These are phyloP conservation scores for Adelognathus sp. DNA, from an alignment of 2,888 invertebrate species.

Conservation along the genomic window DNA sequence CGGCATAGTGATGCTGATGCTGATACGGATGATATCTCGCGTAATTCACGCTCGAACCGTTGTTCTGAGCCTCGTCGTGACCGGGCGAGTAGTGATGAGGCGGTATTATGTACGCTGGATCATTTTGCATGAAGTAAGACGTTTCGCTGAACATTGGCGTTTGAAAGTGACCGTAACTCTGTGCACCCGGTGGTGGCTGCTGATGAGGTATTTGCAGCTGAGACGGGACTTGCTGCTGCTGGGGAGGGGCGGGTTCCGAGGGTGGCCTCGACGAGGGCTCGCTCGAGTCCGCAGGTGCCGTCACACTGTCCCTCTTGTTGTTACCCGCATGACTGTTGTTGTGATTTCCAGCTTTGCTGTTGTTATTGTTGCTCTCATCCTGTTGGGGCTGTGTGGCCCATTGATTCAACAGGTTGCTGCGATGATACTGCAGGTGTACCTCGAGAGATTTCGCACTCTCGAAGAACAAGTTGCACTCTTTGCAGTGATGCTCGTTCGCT, in stretches of 20 bases:
- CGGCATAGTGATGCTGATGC: slow-evolving; percentile 82
- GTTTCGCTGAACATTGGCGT: slow-evolving; percentile 72
- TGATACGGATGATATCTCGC: slow-evolving; percentile 79
- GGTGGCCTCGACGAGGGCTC: slow-evolving; percentile 84
- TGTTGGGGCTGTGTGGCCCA: slow-evolving; percentile 86
- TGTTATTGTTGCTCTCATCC: slow-evolving; percentile 87
- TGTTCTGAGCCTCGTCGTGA: slow-evolving; percentile 82
- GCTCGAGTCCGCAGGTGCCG: slow-evolving; percentile 89
- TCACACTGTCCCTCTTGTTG: slow-evolving; percentile 80
- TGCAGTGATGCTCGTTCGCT: slow-evolving; percentile 86
- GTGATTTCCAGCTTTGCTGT: slow-evolving; percentile 83
- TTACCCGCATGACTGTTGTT: slow-evolving; percentile 83
- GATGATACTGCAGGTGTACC: slow-evolving; percentile 91
- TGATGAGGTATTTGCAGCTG: slow-evolving; percentile 65
- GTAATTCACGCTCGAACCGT: slow-evolving; percentile 79
- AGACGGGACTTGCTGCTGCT: slow-evolving; percentile 74
- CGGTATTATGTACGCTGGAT: slow-evolving; percentile 74
- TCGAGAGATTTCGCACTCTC: slow-evolving; percentile 90
- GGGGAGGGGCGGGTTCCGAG: slow-evolving; percentile 83
- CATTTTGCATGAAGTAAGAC: slow-evolving; percentile 76
- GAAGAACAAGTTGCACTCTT: slow-evolving; percentile 89
- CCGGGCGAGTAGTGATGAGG: slow-evolving; percentile 82
- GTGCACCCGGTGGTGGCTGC: slow-evolving; percentile 57
- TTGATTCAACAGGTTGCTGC: slow-evolving; percentile 88
- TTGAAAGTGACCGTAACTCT: slow-evolving; percentile 68